phyloP scores from a whole-genome alignment of 2,113 vertebrate genomes.

The Pitta sordida region DNA sequence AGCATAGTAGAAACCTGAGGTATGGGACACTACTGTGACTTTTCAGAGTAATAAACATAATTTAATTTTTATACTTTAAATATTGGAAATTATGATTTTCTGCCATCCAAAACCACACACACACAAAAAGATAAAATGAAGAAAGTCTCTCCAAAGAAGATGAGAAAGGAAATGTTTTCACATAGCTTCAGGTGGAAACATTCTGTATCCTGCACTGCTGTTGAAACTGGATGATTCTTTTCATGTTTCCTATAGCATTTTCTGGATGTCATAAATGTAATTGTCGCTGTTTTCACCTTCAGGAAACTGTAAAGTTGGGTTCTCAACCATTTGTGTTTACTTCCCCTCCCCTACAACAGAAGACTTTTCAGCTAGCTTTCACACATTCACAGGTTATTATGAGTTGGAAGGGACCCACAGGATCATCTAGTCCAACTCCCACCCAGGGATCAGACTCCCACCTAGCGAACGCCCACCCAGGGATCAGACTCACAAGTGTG shows the following conservation, averaged over 20 bases:
- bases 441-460: no score
- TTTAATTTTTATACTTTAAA: background rate
- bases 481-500: no score
- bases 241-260: background rate
- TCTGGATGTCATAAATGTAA: background rate
- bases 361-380: conserved; percentile 15
- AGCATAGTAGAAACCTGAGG: background rate
- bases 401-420: no score
- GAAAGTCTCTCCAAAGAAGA: background rate
- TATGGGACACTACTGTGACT: background rate
- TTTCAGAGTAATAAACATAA: background rate
- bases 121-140: no score
- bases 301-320: background rate
- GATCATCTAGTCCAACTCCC: no score
- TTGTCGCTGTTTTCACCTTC: background rate
- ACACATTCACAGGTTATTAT: no score
- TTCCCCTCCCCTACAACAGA: background rate
- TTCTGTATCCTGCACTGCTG: background rate
- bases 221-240: background rate
- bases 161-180: background rate
- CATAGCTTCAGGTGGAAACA: background rate
- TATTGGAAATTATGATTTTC: background rate
- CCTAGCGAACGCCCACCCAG: no score
- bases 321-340: background rate
- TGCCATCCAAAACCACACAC: fast-evolving